Evolutionary conservation across 2,797 vertebrate genomes (phyloP).

Genomic region (Pangasius djambal): DNA sequence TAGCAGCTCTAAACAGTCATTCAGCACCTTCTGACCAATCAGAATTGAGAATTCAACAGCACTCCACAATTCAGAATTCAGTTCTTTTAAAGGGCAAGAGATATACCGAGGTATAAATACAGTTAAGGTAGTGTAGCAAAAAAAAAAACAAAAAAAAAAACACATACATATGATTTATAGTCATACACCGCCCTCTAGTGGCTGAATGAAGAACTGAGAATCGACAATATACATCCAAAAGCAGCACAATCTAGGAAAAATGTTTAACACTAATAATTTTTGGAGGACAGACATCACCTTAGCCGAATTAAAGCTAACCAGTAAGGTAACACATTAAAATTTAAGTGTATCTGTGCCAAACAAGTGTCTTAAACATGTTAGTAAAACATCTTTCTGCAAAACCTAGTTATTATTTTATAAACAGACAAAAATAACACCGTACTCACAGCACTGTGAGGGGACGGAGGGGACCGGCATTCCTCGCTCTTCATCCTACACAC

Average conservation of each 20-base stretch:
- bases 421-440: neutral
- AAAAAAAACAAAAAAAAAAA: neutral
- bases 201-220: neutral
- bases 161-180: neutral
- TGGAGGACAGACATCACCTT: neutral
- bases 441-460: conserved; percentile 97
- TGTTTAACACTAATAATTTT: neutral
- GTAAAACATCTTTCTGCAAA: neutral
- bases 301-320: neutral
- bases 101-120: neutral
- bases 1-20: neutral
- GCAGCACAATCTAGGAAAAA: neutral
- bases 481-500: conserved; percentile 75
- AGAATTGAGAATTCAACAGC: neutral
- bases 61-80: neutral
- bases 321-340: neutral
- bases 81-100: neutral
- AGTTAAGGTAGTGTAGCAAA: neutral
- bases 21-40: neutral
- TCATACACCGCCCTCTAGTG: conserved; percentile 45
- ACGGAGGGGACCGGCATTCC: conserved; percentile 78
- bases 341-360: neutral
- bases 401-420: neutral
- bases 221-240: neutral
- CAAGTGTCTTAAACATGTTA: too few relatives aligned